Evolutionary conservation across 2,113 vertebrate species (phyloP), one percentile per base, ranked within the genome.

Genomic region (Campylomormyrus numenius): DNA sequence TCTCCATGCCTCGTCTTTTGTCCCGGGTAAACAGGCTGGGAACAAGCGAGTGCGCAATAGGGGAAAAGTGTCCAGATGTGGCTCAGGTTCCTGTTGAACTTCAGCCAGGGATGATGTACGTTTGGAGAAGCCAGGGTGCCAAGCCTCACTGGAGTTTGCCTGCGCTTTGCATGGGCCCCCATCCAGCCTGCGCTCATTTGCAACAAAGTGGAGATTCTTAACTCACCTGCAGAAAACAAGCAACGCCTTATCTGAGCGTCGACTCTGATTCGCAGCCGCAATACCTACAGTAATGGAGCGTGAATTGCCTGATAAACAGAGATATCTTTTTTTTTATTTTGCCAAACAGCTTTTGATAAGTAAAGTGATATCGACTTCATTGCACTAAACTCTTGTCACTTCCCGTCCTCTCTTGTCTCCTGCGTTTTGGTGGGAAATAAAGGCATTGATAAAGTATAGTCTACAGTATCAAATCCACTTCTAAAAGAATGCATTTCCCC

Each of bases 241-340:
- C 91, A 56, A 90, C 80, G 77, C 92, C 93, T 94, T 95, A 95
- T 94, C 93, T 92, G 91, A 88, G 58, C 90, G 66, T 92, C 56
- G 3, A 92, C 92, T 92, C 89, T 91, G 93, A 94, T 93, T 94
- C 92, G 89, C 91, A 91, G 92, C 92, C 92, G 92, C 91, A 92
- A 91, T 50, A 89, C 91, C 92, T 56, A 88, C 56, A 93, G 91
- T 92, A 93, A 91, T 91, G 92, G 89, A 92, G 89, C 94, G 92
- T 93, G 92, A 94, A 93, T 89, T 70, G 89, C 80, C 90, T 45
- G 93, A 95, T 95, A 93, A 92, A 89, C 87, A 66, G 62, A 87
- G 91, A 91, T 92, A 91, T 88, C 91, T 53, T 91, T 90, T 93
- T 93, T 87, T 70, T 45, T 85, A 85, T 85, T 85, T 48, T 85